Conservation (phyloP, 2,888 invertebrate species). For the Eupelmus urozonus region DNA sequence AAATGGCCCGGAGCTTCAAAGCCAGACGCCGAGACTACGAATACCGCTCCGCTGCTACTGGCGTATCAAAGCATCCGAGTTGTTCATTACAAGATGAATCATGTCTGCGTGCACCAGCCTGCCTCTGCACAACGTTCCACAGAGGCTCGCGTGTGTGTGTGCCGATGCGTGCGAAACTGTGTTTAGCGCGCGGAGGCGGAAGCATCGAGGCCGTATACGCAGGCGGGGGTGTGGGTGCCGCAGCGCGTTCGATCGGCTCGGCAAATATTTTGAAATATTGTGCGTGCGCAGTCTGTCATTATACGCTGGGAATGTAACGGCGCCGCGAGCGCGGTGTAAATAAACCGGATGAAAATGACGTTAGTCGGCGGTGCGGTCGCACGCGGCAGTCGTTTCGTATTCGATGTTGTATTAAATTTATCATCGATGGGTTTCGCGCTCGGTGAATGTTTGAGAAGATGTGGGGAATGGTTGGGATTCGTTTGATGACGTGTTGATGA, state of each 20-base stretch:
- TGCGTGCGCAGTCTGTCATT: slow-evolving; percentile 4
- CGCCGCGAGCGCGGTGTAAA: slow-evolving; percentile 2
- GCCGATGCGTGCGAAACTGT: no score
- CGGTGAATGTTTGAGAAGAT: slow-evolving; percentile 10
- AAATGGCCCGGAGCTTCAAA: slow-evolving; percentile 25
- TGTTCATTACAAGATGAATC: slow-evolving; percentile 31
- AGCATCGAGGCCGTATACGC: no score
- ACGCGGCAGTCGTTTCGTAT: background rate
- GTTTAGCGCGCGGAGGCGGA: no score
- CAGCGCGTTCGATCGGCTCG: background rate
- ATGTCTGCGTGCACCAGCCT: no score
- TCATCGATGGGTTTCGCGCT: background rate
- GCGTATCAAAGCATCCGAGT: background rate
- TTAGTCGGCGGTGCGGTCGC: background rate
- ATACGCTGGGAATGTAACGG: background rate
- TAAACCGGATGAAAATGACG: slow-evolving; percentile 30
- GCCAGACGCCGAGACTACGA: background rate
- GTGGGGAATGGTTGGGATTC: no score
- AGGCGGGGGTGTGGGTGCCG: no score
- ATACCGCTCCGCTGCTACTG: background rate
- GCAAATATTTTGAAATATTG: slow-evolving; percentile 32
- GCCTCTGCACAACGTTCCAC: no score
- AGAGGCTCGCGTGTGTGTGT: no score
- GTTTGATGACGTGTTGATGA: no score
- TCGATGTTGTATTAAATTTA: slow-evolving; percentile 11